Percentiles rank a stretch among this genome's conserved stretches.
Conservation (phyloP, 2,888 invertebrate species). For the Beris morrisii region DNA sequence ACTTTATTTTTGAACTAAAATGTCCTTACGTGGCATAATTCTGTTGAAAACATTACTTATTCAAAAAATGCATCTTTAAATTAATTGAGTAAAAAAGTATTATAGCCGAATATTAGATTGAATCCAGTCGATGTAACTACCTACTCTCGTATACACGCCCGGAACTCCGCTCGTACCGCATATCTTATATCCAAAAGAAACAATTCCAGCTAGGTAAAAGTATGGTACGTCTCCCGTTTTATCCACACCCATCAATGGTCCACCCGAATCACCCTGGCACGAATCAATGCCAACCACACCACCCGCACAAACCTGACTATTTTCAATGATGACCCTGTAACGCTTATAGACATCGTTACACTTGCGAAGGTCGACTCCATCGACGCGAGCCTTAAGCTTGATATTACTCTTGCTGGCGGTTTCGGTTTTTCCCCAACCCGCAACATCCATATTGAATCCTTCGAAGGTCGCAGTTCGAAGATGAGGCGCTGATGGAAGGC, state of each 20-base stretch:
- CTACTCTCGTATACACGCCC: constrained; percentile 62
- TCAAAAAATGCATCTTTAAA: too few relatives aligned
- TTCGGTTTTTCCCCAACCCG: constrained; percentile 70
- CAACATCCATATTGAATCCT: constrained; percentile 59
- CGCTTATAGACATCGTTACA: constrained; percentile 61
- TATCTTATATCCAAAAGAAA: constrained; percentile 66
- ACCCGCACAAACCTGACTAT: constrained; percentile 65
- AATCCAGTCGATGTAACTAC: constrained; percentile 64
- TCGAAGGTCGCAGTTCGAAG: constrained; percentile 52
- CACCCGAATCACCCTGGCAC: constrained; percentile 67
- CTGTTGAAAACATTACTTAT: too few relatives aligned
- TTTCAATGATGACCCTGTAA: constrained; percentile 56
- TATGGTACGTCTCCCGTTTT: constrained; percentile 53
- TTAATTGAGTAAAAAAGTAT: too few relatives aligned
- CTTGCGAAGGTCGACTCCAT: constrained; percentile 55
- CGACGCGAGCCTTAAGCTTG: constrained; percentile 60
- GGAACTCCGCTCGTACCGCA: constrained; percentile 64
- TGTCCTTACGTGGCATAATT: too few relatives aligned
- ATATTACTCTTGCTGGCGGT: constrained; percentile 52
- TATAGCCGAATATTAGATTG: constrained; percentile 47
- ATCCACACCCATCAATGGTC: constrained; percentile 61
- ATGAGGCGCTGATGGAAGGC: constrained; percentile 57
- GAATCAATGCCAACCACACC: constrained; percentile 58
- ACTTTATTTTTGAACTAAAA: too few relatives aligned
- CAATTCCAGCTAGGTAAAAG: constrained; percentile 60